These are phyloP conservation scores for Stenotaenia linearis DNA, from an alignment of 2,888 invertebrate species.

Conservation along the genomic window DNA sequence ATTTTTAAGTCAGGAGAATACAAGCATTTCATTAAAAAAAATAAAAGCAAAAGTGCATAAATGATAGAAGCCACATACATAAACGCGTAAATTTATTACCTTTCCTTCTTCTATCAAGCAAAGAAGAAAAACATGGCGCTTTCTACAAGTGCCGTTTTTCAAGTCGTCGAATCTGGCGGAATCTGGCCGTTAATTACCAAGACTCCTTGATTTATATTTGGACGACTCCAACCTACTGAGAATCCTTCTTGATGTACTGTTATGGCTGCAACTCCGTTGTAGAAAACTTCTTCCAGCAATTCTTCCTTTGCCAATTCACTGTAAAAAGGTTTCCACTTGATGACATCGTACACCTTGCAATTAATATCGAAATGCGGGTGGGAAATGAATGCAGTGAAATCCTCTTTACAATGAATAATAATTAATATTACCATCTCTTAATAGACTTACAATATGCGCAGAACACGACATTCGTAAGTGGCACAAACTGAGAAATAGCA, in stretches of 20 bases:
- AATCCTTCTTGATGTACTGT: conserved; percentile 4
- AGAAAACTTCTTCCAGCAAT: neutral
- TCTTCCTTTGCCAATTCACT: neutral
- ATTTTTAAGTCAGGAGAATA: too few species aligned
- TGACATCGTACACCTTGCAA: neutral
- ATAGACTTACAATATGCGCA: neutral
- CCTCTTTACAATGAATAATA: neutral
- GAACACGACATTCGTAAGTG: neutral
- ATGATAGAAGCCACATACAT: neutral
- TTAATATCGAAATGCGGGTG: neutral
- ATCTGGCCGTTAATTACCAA: conserved; percentile 26
- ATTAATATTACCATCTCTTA: neutral
- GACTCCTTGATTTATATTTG: conserved; percentile 21
- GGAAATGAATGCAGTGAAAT: neutral
- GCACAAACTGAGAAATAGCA: neutral
- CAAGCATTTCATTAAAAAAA: neutral
- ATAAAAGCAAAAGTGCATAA: neutral
- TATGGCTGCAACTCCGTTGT: neutral
- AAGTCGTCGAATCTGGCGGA: conserved; percentile 21
- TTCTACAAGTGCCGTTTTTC: neutral
- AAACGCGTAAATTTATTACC: neutral
- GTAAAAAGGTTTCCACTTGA: neutral
- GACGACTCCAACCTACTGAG: neutral
- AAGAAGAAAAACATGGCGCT: conserved; percentile 28
- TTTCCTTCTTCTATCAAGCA: neutral